A percentile compares a stretch with the other conserved stretches of the same genome.
These are phyloP conservation scores for Limonius californicus DNA, from an alignment of 1,140 invertebrate species.

Conservation along the genomic window DNA sequence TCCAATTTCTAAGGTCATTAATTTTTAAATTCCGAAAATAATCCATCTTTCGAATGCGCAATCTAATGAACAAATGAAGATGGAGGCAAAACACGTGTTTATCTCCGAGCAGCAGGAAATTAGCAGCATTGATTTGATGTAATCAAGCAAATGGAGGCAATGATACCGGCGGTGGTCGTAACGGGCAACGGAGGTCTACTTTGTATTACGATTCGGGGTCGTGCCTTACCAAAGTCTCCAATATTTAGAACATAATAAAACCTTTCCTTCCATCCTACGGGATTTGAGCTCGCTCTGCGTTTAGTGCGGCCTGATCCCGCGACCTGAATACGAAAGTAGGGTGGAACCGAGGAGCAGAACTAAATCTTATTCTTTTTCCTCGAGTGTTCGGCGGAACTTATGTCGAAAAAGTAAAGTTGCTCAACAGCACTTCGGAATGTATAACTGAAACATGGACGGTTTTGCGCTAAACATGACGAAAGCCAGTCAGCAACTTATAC, in stretches of 20 bases:
- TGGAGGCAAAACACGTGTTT: too few relatives aligned
- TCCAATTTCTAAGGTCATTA: too few relatives aligned
- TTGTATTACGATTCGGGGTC: not conserved
- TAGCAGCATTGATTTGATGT: not conserved
- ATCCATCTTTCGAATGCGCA: too few relatives aligned
- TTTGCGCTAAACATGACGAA: too few relatives aligned
- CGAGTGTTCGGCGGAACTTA: slow-evolving; percentile 2
- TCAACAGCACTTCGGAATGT: not conserved
- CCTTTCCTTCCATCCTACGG: slow-evolving; percentile 17
- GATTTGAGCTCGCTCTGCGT: slow-evolving; percentile 15
- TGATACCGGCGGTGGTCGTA: not conserved
- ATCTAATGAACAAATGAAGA: too few relatives aligned
- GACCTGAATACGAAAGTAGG: slow-evolving; percentile 22
- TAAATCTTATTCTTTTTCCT: slow-evolving; percentile 9
- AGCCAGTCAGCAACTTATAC: too few relatives aligned
- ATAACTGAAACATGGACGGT: not conserved
- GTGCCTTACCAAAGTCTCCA: slow-evolving; percentile 13
- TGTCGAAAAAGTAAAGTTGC: slow-evolving; percentile 4
- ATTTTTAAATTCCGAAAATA: too few relatives aligned
- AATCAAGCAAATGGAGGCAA: slow-evolving; percentile 18
- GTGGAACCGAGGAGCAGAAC: not conserved
- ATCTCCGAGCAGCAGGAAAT: too few relatives aligned
- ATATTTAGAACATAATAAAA: slow-evolving; percentile 26
- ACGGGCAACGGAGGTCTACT: not conserved
- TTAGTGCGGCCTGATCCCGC: slow-evolving; percentile 14